Percentiles rank a stretch among this genome's conserved stretches.
Conservation (phyloP, 2,113 vertebrate genomes). For the Oreochromis niloticus region DNA sequence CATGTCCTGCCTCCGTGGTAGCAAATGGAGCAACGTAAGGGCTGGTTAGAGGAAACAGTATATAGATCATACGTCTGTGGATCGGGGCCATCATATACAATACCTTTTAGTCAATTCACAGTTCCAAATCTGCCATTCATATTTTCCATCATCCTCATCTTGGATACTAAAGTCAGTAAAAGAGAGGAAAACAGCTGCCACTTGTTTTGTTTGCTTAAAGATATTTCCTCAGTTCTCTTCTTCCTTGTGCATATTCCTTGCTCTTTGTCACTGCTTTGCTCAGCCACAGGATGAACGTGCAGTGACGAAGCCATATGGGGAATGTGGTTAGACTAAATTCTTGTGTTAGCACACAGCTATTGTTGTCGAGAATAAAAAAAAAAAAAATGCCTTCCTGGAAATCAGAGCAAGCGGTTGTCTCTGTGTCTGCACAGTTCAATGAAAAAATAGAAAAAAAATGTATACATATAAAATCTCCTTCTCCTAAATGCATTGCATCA, state of each 20-base stretch:
- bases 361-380: slow-evolving; percentile 13
- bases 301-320: slow-evolving; percentile 28
- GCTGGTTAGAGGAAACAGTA: background rate
- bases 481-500: background rate
- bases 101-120: background rate
- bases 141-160: background rate
- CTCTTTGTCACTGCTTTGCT: slow-evolving; percentile 20
- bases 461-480: background rate
- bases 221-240: background rate
- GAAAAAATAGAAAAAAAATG: background rate
- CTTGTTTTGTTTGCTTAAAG: slow-evolving; percentile 4
- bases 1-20: slow-evolving; percentile 13
- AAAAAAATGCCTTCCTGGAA: slow-evolving; percentile 36
- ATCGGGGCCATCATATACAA: background rate
- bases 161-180: background rate
- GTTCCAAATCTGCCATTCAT: background rate
- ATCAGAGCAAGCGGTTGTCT: slow-evolving; percentile 14
- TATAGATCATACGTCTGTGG: background rate
- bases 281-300: slow-evolving; percentile 24
- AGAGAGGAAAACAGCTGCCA: slow-evolving; percentile 5
- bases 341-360: slow-evolving; percentile 34
- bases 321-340: slow-evolving; percentile 45
- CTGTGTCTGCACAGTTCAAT: background rate
- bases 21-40: background rate
- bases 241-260: slow-evolving; percentile 11